Evolutionary conservation across 2,888 invertebrate species (phyloP).

Genomic region (Atherix ibis): DNA sequence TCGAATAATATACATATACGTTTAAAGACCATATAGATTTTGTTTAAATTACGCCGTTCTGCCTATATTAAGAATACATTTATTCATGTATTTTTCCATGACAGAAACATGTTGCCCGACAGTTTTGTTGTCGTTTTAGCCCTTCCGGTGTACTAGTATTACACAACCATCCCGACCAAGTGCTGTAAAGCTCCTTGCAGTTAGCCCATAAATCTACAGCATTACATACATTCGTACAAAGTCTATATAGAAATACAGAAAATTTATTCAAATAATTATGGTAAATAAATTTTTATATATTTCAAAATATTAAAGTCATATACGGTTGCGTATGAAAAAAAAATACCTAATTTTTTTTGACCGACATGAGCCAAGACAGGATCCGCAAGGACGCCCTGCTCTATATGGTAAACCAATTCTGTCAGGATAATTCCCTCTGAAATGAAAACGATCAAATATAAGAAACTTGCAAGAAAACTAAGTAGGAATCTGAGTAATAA

Average conservation of each 20-base stretch:
- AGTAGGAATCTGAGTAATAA: too few species aligned
- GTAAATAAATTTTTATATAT: not conserved
- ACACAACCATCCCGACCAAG: slow-evolving; percentile 46
- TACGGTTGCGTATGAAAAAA: not conserved
- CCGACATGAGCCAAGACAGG: slow-evolving; percentile 47
- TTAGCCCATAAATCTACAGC: slow-evolving; percentile 56
- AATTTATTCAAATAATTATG: not conserved
- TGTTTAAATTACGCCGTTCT: too few species aligned
- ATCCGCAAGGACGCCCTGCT: slow-evolving; percentile 45
- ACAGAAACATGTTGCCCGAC: slow-evolving; percentile 61
- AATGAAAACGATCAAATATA: slow-evolving; percentile 16
- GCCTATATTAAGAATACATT: too few species aligned
- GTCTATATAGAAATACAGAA: slow-evolving; percentile 14
- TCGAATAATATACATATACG: too few species aligned
- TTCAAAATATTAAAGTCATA: not conserved
- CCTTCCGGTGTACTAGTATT: slow-evolving; percentile 36
- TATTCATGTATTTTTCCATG: slow-evolving; percentile 37
- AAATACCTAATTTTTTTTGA: slow-evolving; percentile 30
- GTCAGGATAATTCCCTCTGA: slow-evolving; percentile 51
- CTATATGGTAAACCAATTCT: slow-evolving; percentile 51
- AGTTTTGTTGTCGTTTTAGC: slow-evolving; percentile 37
- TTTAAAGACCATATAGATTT: too few species aligned
- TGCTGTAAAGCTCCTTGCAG: slow-evolving; percentile 44
- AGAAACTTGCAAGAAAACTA: too few species aligned
- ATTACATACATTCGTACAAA: slow-evolving; percentile 61